Evolutionary conservation across 2,888 invertebrate species (phyloP), one percentile per base, ranked within the genome.

Genomic region (Andrena dorsata): DNA sequence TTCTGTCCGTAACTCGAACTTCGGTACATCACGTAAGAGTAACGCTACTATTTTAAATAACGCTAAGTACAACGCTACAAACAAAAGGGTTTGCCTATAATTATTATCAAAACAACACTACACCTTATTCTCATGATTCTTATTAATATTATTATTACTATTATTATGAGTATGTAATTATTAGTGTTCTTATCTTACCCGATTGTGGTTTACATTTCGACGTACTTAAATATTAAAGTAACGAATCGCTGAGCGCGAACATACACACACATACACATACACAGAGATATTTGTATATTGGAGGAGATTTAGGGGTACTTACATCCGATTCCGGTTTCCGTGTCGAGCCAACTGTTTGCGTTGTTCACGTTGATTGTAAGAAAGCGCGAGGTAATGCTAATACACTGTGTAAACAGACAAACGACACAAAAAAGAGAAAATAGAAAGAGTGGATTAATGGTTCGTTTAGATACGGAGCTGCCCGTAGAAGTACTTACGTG

Each of bases 11-110:
- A 92, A 69, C 89, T 91, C 88, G 88, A 90, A 91, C 90, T 90
- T 91, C 90, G 86, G 88, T 92, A 91, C 75, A 82, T 88, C 85
- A 85, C 86, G 51, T 73, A 81, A 81, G 78, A 78, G 80, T 82
- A 91, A 92, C 83, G 92, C 92, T 92, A 90, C 90, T 92, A 93
- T 93, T 93, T 93, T 93, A 93, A 92, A 93, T 93, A 93, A 93
- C 87, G 92, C 92, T 92, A 92, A 93, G 92, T 93, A 93, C 91
- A 92, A 92, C 86, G 92, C 91, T 92, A 92, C 87, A 87, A 91
- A 90, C 73, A 79, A 80, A 79, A 41, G 41, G 90, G 89, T 92
- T 92, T 89, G 92, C 91, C 91, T 92, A 90, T 90, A 80, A 80
- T 85, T 80, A 85, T 88, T 82, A 88, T 86, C 80, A 47, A 89